Conservation (phyloP, 1,140 invertebrate species). For the Mycetomoellerius zeteki region DNA sequence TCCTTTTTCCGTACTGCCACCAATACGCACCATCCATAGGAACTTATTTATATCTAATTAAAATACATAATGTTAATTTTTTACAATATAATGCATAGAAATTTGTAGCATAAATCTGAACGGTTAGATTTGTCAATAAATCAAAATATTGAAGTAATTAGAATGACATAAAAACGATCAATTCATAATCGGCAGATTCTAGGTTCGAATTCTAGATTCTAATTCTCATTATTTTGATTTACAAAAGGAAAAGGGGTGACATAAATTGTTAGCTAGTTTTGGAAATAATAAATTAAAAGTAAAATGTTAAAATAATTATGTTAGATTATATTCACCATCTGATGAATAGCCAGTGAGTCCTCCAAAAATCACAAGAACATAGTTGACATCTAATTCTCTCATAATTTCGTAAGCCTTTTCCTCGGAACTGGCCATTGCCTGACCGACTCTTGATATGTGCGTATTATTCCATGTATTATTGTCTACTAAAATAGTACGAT, state of each 20-base stretch:
- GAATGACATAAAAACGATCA: background rate
- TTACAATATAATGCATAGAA: background rate
- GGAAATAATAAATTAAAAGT: background rate
- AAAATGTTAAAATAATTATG: background rate
- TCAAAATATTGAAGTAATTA: background rate
- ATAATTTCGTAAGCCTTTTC: slow-evolving; percentile 99
- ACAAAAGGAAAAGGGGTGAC: background rate
- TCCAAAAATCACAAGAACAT: slow-evolving; percentile 99
- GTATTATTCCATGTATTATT: slow-evolving; percentile 99
- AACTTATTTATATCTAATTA: slow-evolving; percentile 98
- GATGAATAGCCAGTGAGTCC: slow-evolving; percentile 99
- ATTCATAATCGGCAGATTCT: background rate
- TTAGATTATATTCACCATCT: slow-evolving; percentile 91
- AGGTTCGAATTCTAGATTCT: background rate
- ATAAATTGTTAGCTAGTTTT: background rate
- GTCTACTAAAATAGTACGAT: slow-evolving; percentile 99
- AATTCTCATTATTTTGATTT: background rate
- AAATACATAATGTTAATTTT: slow-evolving; percentile 49
- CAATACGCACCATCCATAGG: slow-evolving; percentile 99
- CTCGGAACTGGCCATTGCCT: slow-evolving; percentile 98
- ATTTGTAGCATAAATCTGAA: background rate
- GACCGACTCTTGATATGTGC: slow-evolving; percentile 98
- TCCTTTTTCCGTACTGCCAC: slow-evolving; percentile 97
- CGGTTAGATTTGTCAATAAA: background rate
- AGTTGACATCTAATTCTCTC: slow-evolving; percentile 98